Conservation (phyloP, 2,113 vertebrate genomes). For the Rhegmatorhina hoffmannsi region DNA sequence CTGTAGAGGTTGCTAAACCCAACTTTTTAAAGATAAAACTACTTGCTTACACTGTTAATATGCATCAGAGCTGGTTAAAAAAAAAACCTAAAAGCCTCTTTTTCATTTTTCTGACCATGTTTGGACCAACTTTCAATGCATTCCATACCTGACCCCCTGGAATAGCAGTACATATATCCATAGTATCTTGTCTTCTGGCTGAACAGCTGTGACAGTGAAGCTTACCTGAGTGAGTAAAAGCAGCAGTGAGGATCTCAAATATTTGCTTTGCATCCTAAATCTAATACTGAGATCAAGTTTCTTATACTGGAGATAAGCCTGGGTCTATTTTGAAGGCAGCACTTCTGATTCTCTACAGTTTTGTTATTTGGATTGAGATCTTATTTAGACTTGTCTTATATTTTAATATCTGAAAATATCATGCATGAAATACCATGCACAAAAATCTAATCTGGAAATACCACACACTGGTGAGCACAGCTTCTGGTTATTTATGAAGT, state of each 20-base stretch:
- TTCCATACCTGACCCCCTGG: not conserved
- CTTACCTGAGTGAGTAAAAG: not conserved
- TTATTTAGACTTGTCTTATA: not conserved
- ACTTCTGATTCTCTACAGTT: not conserved
- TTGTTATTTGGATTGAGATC: not conserved
- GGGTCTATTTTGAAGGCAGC: not conserved
- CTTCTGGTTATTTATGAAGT: conserved; percentile 7
- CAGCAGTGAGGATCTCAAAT: not conserved
- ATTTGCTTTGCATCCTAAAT: not conserved
- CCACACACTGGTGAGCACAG: accelerated
- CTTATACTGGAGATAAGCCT: not conserved
- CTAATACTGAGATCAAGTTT: not conserved
- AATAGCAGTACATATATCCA: not conserved
- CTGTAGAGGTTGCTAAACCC: not conserved
- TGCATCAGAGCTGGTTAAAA: not conserved
- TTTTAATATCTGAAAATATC: not conserved
- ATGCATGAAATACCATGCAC: not conserved
- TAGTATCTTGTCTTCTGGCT: not conserved
- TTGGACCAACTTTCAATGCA: not conserved
- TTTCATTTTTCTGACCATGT: not conserved
- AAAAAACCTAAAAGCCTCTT: not conserved
- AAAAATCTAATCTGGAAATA: not conserved
- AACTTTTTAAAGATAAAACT: not conserved
- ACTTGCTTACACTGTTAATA: not conserved
- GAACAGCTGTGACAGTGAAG: not conserved